Percentiles rank a stretch among this genome's conserved stretches.
Evolutionary conservation across 2,888 invertebrate genomes (phyloP).

Genomic region (Leucophenga maculata): DNA sequence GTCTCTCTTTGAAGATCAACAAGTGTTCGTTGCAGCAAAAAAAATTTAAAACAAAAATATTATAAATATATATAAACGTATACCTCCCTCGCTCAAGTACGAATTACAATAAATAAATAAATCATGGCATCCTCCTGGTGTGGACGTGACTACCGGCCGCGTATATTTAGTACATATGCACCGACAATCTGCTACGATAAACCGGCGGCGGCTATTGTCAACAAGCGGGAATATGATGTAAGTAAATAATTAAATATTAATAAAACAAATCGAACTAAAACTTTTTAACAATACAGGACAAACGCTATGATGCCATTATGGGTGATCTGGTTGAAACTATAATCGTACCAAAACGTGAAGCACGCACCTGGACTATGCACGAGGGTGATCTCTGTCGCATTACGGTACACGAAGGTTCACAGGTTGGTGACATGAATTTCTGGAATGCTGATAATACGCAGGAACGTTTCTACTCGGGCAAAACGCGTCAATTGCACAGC

Average conservation of each 20-base stretch:
- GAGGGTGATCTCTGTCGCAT: constrained; percentile 72
- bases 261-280: too few species aligned
- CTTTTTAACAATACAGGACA: constrained; percentile 51
- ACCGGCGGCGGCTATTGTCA: constrained; percentile 65
- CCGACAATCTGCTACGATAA: constrained; percentile 71
- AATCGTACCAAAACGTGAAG: constrained; percentile 70
- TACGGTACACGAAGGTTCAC: constrained; percentile 71
- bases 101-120: not conserved
- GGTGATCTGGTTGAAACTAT: constrained; percentile 64
- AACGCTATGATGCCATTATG: constrained; percentile 60
- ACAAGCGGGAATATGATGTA: constrained; percentile 65
- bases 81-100: too few species aligned
- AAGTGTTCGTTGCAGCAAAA: too few species aligned
- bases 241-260: not conserved
- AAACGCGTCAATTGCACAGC: constrained; percentile 73
- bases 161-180: constrained; percentile 58
- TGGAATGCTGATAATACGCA: constrained; percentile 73
- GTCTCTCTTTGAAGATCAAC: too few species aligned
- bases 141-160: constrained; percentile 60
- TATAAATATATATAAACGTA: too few species aligned
- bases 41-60: too few species aligned
- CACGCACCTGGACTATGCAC: constrained; percentile 71
- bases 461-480: constrained; percentile 73
- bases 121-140: constrained; percentile 62
- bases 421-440: constrained; percentile 73